Evolutionary conservation across 2,888 invertebrate species (phyloP), one percentile per base, ranked within the genome.

Genomic region (Incurvaria masculella): DNA sequence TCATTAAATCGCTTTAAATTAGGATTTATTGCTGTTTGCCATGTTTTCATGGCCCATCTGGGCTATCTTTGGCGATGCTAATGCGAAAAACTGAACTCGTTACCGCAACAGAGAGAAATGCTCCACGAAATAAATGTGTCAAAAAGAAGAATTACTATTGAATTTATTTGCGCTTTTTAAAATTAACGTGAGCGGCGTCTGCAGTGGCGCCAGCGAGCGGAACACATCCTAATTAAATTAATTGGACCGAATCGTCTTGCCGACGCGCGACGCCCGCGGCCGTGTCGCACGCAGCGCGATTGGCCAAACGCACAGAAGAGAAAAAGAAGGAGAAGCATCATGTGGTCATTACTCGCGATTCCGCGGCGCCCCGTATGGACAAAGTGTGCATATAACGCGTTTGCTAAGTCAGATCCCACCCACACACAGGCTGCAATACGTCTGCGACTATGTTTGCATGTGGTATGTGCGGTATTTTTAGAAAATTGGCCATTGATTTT

Each of bases 201-300:
- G 71, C 67, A 64, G 68, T 55, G 59, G 58, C 61, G 51, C 63
- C 16, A 33, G 33, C 33, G 57, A 65, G 66, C 69, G 69, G 70
- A 74, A 75, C 76, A 59, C 68, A 63, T 74, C 76, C 75, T 74
- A 78, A 78, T 76, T 75, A 74, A 72, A 68, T 63, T 69, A 70
- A 70, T 56, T 69, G 65, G 76, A 75, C 70, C 76, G 70, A 68
- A 60, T 68, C 14, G 14, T 33, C 33, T 33, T n/a, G 33, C n/a
- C 33, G 14, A 14, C 6, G 8, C 8, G 33, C 14, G 4, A 33
- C 6, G n/a, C n/a, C n/a, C 14, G 11, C 33, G 14, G 8, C 33
- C 33, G 33, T 14, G 33, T 33, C 33, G 14, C 14, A 10, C 5
- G 23, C 33, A n/a, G n/a, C n/a, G n/a, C n/a, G n/a, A n/a, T n/a